phyloP scores from a whole-genome alignment of 2,797 vertebrate species.

The Morus bassanus region DNA sequence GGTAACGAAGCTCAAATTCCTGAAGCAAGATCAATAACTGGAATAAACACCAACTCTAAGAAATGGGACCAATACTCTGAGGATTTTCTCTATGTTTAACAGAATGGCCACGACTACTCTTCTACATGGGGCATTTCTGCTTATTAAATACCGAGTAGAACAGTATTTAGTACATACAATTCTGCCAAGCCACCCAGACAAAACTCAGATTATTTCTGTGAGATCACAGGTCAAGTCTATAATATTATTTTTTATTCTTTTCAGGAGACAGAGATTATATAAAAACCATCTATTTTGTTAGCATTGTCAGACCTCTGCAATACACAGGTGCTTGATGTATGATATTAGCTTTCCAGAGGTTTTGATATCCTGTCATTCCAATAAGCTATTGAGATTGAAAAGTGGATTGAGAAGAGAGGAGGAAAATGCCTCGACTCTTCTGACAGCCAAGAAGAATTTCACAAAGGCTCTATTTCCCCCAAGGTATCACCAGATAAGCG shows the following conservation, averaged over 20 bases:
- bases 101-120: not conserved
- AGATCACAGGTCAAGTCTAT: conserved; percentile 45
- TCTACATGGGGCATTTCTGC: not conserved
- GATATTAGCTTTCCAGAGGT: not conserved
- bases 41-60: not conserved
- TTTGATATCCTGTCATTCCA: conserved; percentile 56
- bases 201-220: conserved; percentile 25
- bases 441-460: conserved; percentile 44
- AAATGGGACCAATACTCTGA: not conserved
- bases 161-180: not conserved
- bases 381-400: conserved; percentile 50
- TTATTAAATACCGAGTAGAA: not conserved
- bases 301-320: conserved; percentile 25
- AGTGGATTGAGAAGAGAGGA: conserved; percentile 33
- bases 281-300: conserved; percentile 48
- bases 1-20: not conserved
- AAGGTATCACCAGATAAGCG: conserved; percentile 8
- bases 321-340: conserved; percentile 30
- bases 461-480: not conserved
- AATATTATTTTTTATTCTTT: conserved; percentile 55
- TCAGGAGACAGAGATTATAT: conserved; percentile 49
- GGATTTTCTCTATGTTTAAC: not conserved
- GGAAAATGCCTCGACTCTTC: not conserved
- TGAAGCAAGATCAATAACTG: not conserved
- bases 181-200: not conserved